Evolutionary conservation across 1,140 invertebrate species (phyloP).

Genomic region (Linepithema humile): DNA sequence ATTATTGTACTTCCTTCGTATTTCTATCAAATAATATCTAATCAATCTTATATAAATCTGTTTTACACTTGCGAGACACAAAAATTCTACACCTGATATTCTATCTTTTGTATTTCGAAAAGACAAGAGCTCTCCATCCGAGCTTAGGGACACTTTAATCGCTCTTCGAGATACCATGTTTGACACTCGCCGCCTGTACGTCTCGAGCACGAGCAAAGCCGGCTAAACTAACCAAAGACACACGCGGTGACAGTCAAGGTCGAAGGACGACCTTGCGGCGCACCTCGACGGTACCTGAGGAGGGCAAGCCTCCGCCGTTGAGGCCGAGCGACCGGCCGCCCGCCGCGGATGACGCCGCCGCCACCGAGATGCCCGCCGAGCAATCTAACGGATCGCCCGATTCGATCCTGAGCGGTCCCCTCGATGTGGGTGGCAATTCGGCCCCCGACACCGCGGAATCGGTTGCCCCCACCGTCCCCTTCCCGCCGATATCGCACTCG

Average conservation of each 20-base stretch:
- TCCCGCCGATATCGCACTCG: slow-evolving; percentile 65
- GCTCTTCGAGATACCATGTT: neutral
- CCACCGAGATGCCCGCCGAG: slow-evolving; percentile 25
- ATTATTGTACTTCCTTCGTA: no score
- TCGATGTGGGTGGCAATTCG: slow-evolving; percentile 65
- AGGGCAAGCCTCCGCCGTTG: slow-evolving; percentile 57
- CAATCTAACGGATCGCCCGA: slow-evolving; percentile 76
- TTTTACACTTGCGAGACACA: no score
- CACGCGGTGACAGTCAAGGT: slow-evolving; percentile 56
- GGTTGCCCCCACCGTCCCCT: slow-evolving; percentile 69
- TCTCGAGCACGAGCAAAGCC: neutral
- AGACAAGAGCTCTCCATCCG: neutral
- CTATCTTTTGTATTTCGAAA: no score
- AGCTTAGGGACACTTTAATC: neutral
- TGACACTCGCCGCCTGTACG: neutral
- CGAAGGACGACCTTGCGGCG: slow-evolving; percentile 66
- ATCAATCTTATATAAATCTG: no score
- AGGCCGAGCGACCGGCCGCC: slow-evolving; percentile 58
- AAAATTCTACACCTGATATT: no score
- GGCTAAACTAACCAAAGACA: slow-evolving; percentile 55
- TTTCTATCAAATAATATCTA: no score
- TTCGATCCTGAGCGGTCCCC: slow-evolving; percentile 69
- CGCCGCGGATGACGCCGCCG: neutral
- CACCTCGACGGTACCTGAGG: slow-evolving; percentile 78
- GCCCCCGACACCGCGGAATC: slow-evolving; percentile 74